Evolutionary conservation across 2,888 invertebrate genomes (phyloP).

Genomic region (Protodeltote pygarga): DNA sequence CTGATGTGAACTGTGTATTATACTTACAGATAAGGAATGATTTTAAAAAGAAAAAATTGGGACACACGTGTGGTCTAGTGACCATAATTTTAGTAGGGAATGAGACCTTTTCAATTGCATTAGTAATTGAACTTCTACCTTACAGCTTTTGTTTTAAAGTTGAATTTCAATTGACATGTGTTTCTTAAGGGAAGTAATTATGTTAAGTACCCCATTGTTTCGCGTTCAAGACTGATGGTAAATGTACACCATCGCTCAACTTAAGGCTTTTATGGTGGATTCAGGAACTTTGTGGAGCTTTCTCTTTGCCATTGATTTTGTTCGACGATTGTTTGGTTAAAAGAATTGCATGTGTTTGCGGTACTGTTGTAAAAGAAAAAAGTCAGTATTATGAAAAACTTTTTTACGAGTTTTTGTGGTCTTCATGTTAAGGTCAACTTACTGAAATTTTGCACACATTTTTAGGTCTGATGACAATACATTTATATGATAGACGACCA

Average conservation of each 20-base stretch:
- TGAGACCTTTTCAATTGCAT: conserved; percentile 23
- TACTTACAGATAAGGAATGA: conserved; percentile 18
- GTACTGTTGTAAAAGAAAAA: not conserved
- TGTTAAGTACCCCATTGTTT: conserved; percentile 51
- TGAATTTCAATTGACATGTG: not conserved
- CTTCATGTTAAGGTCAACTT: too few relatives aligned
- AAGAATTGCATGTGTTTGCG: not conserved
- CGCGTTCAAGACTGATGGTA: conserved; percentile 41
- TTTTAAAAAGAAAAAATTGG: conserved; percentile 42
- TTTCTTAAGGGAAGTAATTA: conserved; percentile 43
- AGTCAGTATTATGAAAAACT: too few relatives aligned
- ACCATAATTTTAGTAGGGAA: conserved; percentile 34
- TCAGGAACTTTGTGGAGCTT: conserved; percentile 42
- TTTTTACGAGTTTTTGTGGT: too few relatives aligned
- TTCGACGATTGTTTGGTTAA: conserved; percentile 18
- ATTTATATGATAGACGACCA: too few relatives aligned
- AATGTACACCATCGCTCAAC: conserved; percentile 48
- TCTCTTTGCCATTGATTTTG: conserved; percentile 34
- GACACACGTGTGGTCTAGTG: conserved; percentile 48
- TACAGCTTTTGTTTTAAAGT: not conserved
- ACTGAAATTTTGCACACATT: too few relatives aligned
- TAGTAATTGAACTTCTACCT: conserved; percentile 11
- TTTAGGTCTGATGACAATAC: too few relatives aligned
- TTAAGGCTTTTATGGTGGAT: conserved; percentile 48
- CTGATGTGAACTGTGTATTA: conserved; percentile 2